Percentiles rank a stretch among this genome's conserved stretches.
Conservation (phyloP, 1,140 invertebrate species). For the Stenopsyche tienmushanensis region DNA sequence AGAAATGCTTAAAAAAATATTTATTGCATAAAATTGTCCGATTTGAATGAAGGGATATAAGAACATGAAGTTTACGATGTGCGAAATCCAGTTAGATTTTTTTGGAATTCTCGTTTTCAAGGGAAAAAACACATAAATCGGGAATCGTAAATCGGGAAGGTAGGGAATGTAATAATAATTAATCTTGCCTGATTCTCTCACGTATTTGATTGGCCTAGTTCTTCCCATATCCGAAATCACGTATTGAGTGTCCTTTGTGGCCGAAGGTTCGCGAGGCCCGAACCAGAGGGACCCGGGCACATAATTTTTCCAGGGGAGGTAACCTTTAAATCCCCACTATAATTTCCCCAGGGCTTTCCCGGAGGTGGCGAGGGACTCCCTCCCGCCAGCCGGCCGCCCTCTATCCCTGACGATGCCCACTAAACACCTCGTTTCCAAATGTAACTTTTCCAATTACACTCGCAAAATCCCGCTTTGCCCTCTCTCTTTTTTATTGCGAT, state of each 20-base stretch:
- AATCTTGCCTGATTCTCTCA: too few relatives aligned
- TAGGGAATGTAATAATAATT: too few relatives aligned
- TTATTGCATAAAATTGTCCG: too few relatives aligned
- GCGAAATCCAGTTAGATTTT: too few relatives aligned
- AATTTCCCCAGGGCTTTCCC: conserved; percentile 39
- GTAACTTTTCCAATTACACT: conserved; percentile 41
- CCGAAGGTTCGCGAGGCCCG: not conserved
- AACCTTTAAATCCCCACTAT: conserved; percentile 43
- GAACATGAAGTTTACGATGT: too few relatives aligned
- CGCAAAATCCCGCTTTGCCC: not conserved
- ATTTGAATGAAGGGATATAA: too few relatives aligned
- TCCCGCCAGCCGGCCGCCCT: not conserved
- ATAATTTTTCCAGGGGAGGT: conserved; percentile 42
- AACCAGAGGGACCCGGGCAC: conserved; percentile 25
- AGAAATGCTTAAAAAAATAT: too few relatives aligned
- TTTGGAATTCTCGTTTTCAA: too few relatives aligned
- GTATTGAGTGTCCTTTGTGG: not conserved
- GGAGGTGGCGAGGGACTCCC: conserved; percentile 14
- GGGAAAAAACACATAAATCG: too few relatives aligned
- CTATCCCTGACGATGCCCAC: conserved; percentile 22
- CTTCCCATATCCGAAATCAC: not conserved
- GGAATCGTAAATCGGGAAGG: too few relatives aligned
- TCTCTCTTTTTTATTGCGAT: conserved; percentile 3
- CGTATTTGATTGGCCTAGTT: not conserved
- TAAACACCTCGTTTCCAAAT: conserved; percentile 38